These are phyloP conservation scores for Drosophila bifasciata DNA, from an alignment of 1,140 invertebrate species.

Conservation along the genomic window DNA sequence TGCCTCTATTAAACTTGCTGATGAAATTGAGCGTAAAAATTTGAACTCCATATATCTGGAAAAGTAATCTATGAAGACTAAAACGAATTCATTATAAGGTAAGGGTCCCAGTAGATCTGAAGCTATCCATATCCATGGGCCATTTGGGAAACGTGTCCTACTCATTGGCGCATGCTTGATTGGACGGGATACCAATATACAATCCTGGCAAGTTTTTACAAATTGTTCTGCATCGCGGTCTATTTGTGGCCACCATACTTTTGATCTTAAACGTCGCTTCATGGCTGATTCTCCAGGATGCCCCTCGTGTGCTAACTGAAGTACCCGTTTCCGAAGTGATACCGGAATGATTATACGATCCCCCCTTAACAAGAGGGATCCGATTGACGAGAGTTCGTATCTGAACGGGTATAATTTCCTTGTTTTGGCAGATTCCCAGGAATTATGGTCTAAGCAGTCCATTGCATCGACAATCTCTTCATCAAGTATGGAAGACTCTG, in stretches of 20 bases:
- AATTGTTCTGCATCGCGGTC: conserved; percentile 18
- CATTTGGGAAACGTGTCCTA: conserved; percentile 16
- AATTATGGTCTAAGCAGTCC: conserved; percentile 19
- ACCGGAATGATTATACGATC: conserved; percentile 7
- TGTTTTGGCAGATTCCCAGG: conserved; percentile 17
- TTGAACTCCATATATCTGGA: conserved; percentile 24
- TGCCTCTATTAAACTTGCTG: conserved; percentile 24
- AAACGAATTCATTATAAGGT: conserved; percentile 11
- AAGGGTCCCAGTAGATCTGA: conserved; percentile 23
- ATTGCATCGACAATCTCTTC: conserved; percentile 40
- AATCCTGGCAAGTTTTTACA: conserved; percentile 16
- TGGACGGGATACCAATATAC: neutral
- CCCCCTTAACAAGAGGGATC: conserved; percentile 2
- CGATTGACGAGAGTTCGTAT: conserved; percentile 12
- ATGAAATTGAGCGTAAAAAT: too few species aligned
- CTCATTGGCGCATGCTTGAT: conserved; percentile 1
- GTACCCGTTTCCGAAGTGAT: conserved; percentile 6
- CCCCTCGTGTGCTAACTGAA: neutral
- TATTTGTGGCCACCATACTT: conserved; percentile 21
- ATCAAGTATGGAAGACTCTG: conserved; percentile 30
- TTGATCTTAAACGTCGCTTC: conserved; percentile 15
- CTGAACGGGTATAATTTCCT: conserved; percentile 25
- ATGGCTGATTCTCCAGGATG: conserved; percentile 13
- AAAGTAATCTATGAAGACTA: conserved; percentile 20
- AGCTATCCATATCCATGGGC: conserved; percentile 23